A percentile compares a stretch with the other conserved stretches of the same genome.
These are phyloP conservation scores for Ectemnius continuus DNA, from an alignment of 2,888 invertebrate species.

Conservation along the genomic window DNA sequence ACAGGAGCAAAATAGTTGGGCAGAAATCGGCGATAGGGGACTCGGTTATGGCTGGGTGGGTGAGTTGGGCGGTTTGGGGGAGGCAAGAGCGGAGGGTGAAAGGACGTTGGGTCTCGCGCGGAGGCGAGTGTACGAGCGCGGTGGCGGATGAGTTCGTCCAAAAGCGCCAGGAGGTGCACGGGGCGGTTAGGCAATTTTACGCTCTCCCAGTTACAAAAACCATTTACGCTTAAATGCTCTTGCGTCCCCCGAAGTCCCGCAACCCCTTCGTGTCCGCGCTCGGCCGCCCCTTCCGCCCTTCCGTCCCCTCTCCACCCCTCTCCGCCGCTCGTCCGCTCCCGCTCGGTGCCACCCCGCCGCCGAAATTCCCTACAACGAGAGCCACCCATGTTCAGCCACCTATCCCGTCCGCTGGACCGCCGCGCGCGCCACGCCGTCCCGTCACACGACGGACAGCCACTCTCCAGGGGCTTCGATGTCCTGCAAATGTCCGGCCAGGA, in stretches of 20 bases:
- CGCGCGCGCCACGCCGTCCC: conserved; percentile 50
- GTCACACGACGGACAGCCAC: conserved; percentile 60
- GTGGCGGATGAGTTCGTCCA: conserved; percentile 68
- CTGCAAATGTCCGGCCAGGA: conserved; percentile 56
- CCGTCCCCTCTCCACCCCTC: conserved; percentile 31
- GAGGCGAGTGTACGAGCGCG: conserved; percentile 35
- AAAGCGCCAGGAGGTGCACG: conserved; percentile 68
- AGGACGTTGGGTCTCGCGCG: conserved; percentile 3
- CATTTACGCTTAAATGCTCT: conserved; percentile 77
- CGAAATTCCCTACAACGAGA: conserved; percentile 49
- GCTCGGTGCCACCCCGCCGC: conserved; percentile 30
- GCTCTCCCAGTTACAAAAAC: conserved; percentile 77
- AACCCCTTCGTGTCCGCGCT: conserved; percentile 56
- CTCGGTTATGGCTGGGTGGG: conserved; percentile 46
- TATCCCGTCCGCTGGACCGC: not conserved
- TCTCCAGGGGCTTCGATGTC: conserved; percentile 62
- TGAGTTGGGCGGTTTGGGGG: conserved; percentile 11
- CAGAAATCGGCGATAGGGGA: conserved; percentile 67
- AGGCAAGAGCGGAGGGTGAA: conserved; percentile 28
- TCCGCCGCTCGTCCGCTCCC: conserved; percentile 47
- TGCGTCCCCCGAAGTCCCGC: conserved; percentile 66
- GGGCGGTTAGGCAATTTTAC: conserved; percentile 77
- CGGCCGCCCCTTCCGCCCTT: conserved; percentile 24
- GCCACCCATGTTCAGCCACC: too few species aligned
- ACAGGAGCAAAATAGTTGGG: conserved; percentile 71